phyloP scores from a whole-genome alignment of 2,113 vertebrate species.

The Aldabrachelys gigantea region DNA sequence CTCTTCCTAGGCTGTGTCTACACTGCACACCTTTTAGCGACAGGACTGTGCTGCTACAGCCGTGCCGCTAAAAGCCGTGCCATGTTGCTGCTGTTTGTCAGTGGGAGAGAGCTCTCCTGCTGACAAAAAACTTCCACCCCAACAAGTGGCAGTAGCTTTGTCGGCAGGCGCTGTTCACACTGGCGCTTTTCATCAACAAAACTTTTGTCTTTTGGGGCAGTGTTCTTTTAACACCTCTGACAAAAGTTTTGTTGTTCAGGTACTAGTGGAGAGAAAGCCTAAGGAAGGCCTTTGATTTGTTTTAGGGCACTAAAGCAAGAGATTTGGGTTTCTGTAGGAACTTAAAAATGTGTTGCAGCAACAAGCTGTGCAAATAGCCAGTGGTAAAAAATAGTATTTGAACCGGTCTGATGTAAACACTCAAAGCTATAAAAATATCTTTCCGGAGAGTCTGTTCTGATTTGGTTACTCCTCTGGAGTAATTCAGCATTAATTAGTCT shows the following conservation, averaged over 20 bases:
- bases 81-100: no score
- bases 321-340: fast-evolving
- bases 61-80: no score
- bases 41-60: no score
- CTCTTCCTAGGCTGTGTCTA: neutral
- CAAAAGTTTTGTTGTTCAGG: no score
- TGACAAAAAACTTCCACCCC: no score
- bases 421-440: neutral
- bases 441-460: fast-evolving
- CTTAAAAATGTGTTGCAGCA: fast-evolving
- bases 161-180: no score
- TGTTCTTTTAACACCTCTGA: no score
- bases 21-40: no score
- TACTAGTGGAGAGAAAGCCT: neutral
- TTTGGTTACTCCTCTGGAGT: neutral
- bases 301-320: fast-evolving
- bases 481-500: neutral
- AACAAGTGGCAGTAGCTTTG: no score
- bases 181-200: no score
- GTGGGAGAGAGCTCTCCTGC: no score
- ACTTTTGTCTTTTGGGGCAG: no score
- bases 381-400: neutral
- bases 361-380: neutral
- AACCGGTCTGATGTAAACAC: neutral
- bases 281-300: neutral